A percentile compares a stretch with the other conserved stretches of the same genome.
Conservation (phyloP, 53 echinoderm and acorn worm genomes). For the Actinopyga echinites region DNA sequence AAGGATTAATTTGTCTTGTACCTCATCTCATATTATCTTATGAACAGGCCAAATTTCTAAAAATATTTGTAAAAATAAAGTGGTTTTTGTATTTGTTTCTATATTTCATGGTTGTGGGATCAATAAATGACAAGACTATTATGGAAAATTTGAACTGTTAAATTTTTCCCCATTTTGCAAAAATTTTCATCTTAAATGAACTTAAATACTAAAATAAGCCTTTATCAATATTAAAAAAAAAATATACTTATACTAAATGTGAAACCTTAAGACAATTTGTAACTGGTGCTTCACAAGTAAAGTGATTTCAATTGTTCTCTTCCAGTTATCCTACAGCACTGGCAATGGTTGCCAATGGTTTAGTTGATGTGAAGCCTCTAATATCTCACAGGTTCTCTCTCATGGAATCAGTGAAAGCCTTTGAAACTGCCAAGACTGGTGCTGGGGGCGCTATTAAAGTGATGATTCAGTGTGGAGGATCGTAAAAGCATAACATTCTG, state of each 20-base stretch:
- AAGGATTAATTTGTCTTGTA: too few relatives aligned
- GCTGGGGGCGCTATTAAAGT: conserved; percentile 83
- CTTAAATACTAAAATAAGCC: too few relatives aligned
- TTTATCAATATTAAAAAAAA: not conserved
- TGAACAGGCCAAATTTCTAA: too few relatives aligned
- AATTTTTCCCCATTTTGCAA: too few relatives aligned
- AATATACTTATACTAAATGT: not conserved
- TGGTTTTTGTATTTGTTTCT: too few relatives aligned
- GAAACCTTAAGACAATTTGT: not conserved
- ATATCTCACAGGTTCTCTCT: conserved; percentile 72
- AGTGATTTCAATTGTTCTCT: not conserved
- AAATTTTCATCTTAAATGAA: too few relatives aligned
- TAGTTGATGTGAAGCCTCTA: conserved; percentile 70
- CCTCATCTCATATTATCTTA: too few relatives aligned
- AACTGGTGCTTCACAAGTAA: not conserved
- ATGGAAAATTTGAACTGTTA: too few relatives aligned
- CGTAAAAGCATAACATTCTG: not conserved
- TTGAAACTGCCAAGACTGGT: conserved; percentile 76
- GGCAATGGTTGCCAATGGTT: conserved; percentile 76
- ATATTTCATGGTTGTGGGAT: too few relatives aligned
- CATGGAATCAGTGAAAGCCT: conserved; percentile 68
- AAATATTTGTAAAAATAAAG: too few relatives aligned
- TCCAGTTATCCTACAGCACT: conserved; percentile 80
- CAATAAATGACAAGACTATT: too few relatives aligned
- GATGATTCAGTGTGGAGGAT: conserved; percentile 61